These are phyloP conservation scores for Amblyornis subalaris DNA, from an alignment of 2,113 vertebrate genomes.

Conservation along the genomic window DNA sequence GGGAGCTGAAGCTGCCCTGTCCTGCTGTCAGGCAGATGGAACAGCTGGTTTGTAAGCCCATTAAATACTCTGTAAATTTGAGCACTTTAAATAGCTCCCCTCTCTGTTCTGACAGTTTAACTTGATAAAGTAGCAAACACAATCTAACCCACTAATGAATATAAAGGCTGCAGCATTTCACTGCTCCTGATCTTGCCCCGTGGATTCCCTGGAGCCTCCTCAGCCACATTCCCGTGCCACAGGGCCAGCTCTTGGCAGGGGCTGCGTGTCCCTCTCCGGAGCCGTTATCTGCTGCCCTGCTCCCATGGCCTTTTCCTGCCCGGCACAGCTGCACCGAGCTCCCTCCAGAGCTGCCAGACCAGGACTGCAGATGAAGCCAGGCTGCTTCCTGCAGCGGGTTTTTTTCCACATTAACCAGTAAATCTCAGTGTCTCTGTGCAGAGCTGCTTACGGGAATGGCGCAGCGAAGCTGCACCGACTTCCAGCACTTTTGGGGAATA, in stretches of 20 bases:
- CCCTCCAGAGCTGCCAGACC: slow-evolving; percentile 21
- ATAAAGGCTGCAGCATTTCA: neutral
- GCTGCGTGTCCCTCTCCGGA: neutral
- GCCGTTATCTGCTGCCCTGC: slow-evolving; percentile 26
- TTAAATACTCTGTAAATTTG: neutral
- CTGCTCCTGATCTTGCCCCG: neutral
- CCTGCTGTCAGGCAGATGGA: neutral
- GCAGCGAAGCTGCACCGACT: neutral
- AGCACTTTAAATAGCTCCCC: neutral
- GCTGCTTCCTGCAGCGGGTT: slow-evolving; percentile 29
- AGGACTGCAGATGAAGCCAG: slow-evolving; percentile 11
- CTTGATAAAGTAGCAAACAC: neutral
- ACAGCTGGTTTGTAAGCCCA: neutral
- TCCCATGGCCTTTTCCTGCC: slow-evolving; percentile 54
- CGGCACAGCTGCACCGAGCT: slow-evolving; percentile 28
- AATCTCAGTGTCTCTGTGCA: neutral
- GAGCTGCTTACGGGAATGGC: neutral
- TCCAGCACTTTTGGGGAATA: neutral
- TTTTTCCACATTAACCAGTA: slow-evolving; percentile 18
- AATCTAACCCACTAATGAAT: neutral
- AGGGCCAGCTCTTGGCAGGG: neutral
- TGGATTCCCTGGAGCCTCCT: neutral
- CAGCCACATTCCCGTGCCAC: neutral
- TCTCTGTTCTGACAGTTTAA: neutral
- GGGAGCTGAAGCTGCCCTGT: neutral